Base-by-base conservation (phyloP, 2,797 vertebrate genomes). In the Neopelma chrysocephalum region DNA sequence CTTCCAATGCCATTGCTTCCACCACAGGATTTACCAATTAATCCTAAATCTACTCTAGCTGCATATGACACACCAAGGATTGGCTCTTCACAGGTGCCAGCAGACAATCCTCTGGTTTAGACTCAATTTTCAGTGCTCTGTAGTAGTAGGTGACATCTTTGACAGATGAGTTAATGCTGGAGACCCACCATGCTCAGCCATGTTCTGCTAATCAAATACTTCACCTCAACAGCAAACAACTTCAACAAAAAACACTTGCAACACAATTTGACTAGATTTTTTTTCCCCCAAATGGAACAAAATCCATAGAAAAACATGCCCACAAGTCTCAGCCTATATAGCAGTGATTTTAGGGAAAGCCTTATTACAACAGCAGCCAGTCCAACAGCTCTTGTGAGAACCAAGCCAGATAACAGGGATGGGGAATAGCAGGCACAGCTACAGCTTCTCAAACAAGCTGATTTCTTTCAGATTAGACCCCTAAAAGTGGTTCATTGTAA, bases 151-250 rank as follows among this genome's bases (percentile, higher is more conserved):
- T 73, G 50, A 62, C 17, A 38, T 32, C 75, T 58, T 8, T 7
- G 13, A 78, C 45, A 86, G 60, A 13, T 8, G 20, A 76, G 27
- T 65, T 66, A 65, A 81, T 64, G 23, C 29, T 43, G 25, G 13
- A 8, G 11, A 34, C 3, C 12, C 66, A n/a, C 29, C 0, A 0
- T 10, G 9, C 40, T 80, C 60, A 65, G 54, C 31, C 43, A 73
- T 2, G 2, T 40, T 53, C 72, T 64, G 75, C 70, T 96, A 64
- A 82, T 40, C 89, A 69, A 91, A 76, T 34, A 43, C 54, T 91
- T 77, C 38, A 80, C 56, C 34, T 78, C 29, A 88, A 51, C 16
- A 64, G 53, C 17, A 87, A 84, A 36, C 23, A 61, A 92, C 57
- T 65, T 64, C 2, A 57, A 22, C 47, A 64, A 82, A 82, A 90